These are phyloP conservation scores for Actinostola sp. DNA, from an alignment of 92 coral and sea anemone genomes.

Conservation along the genomic window DNA sequence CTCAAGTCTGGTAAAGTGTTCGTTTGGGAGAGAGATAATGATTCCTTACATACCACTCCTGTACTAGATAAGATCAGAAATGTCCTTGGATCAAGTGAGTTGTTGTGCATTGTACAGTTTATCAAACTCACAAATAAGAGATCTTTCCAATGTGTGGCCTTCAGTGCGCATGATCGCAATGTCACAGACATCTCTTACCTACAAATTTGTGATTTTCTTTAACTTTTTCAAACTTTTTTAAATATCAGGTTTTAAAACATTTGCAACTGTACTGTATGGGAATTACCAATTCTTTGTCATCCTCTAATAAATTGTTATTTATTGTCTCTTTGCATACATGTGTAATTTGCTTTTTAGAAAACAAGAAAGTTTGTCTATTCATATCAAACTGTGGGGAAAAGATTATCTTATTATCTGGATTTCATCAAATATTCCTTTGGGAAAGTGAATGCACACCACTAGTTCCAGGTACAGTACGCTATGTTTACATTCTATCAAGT, in stretches of 20 bases:
- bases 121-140: not conserved
- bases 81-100: slow-evolving; percentile 69
- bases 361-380: slow-evolving; percentile 57
- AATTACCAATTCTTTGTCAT: not conserved
- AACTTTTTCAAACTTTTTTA: too few species aligned
- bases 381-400: slow-evolving; percentile 86
- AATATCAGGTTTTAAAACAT: too few species aligned
- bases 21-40: slow-evolving; percentile 83
- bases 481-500: not conserved
- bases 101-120: not conserved
- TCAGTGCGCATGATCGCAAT: not conserved
- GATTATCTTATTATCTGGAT: slow-evolving; percentile 74
- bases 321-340: not conserved
- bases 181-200: too few species aligned
- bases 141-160: not conserved
- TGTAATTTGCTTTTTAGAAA: slow-evolving; percentile 37
- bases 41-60: slow-evolving; percentile 69
- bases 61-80: slow-evolving; percentile 82
- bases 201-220: too few species aligned
- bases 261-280: too few species aligned
- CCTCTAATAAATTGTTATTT: not conserved
- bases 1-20: slow-evolving; percentile 87
- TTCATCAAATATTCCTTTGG: slow-evolving; percentile 89
- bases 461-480: slow-evolving; percentile 12
- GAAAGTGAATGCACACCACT: slow-evolving; percentile 55